Base-by-base conservation (phyloP, 1,140 invertebrate genomes). In the Rhyacophila brunnea region DNA sequence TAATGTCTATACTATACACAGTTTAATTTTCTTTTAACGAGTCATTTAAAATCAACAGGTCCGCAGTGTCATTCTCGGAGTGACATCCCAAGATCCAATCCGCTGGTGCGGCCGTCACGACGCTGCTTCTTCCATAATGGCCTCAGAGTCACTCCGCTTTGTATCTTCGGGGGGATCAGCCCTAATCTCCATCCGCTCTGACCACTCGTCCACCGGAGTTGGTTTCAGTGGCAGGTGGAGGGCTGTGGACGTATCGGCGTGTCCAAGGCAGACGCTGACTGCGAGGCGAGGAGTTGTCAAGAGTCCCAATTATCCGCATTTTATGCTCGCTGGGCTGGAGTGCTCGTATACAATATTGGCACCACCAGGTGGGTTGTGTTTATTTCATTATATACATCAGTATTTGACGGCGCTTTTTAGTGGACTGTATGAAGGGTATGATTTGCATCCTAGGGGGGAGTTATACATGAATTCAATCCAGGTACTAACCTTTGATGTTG, bases 221-320 rank as follows among this genome's bases (percentile, higher is more conserved):
- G 89, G 88, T 1, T 90, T 87, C 68, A 77, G 80, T 4, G 70
- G 85, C 4, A 72, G 68, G 1, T 91, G 88, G 88, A 74, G 80
- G 32, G 82, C 86, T 0, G 83, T 90, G 0, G 86, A 89, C 58
- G 75, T 88, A 18, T 79, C 79, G 0, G 80, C 82, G 1, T 90
- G 89, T 71, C 83, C 84, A 0, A 74, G 79, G 1, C 83, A 84
- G 64, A 85, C 82, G 0, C 70, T 85, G 48, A 86, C 85, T 0
- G 81, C 85, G 1, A 81, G 80, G 49, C 82, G 85, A 63, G 84
- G 84, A 0, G 64, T 72, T 0, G 53, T 85, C 1, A 65, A 70
- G 6, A 87, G 83, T 55, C 86, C 87, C 0, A 87, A 89, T 69
- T 89, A 85, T 70, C 87, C 87, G 0, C 67, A 84, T 52, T 85